These are phyloP conservation scores for Magallana gigas DNA, from an alignment of 1,140 invertebrate species.

Conservation along the genomic window DNA sequence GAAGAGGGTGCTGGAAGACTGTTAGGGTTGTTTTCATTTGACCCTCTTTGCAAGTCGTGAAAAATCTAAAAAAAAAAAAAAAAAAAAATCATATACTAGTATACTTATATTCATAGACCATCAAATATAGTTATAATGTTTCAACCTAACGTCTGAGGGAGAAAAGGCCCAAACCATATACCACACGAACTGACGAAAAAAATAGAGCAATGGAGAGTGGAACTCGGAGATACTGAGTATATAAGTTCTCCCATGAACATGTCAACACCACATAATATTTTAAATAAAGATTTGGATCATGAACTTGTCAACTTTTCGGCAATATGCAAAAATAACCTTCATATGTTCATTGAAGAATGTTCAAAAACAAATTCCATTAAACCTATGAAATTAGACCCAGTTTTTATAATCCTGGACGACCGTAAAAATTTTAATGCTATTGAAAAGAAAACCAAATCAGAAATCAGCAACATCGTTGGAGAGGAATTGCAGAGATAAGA, in stretches of 20 bases:
- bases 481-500: not conserved
- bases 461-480: constrained; percentile 10
- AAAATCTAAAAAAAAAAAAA: too few species aligned
- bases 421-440: not conserved
- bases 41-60: too few species aligned
- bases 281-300: not conserved
- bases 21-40: too few species aligned
- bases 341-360: constrained; percentile 4
- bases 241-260: not conserved
- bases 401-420: not conserved
- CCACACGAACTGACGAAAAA: not conserved
- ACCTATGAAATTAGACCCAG: not conserved
- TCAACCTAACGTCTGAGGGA: not conserved
- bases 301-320: too few species aligned
- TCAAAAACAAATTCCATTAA: constrained; percentile 13
- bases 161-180: not conserved
- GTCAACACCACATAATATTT: not conserved
- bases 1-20: too few species aligned
- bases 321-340: not conserved
- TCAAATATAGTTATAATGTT: not conserved
- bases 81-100: too few species aligned
- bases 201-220: not conserved
- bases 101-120: too few species aligned
- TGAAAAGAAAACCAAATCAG: not conserved
- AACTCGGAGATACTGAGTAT: not conserved